Evolutionary conservation across 2,888 invertebrate genomes (phyloP), one percentile per base, ranked within the genome.

Genomic region (Acrobasis consociella): DNA sequence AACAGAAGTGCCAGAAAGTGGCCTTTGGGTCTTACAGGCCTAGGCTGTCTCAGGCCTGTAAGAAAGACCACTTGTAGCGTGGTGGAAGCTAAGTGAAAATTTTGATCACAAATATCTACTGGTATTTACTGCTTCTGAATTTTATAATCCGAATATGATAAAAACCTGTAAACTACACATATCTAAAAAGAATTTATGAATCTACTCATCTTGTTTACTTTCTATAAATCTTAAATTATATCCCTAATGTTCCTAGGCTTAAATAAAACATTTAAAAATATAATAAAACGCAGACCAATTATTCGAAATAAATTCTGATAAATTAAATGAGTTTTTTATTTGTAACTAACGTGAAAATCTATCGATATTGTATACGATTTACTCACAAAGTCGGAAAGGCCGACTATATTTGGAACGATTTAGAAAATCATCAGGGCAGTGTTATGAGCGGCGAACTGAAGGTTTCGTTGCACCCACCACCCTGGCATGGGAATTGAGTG

Each of bases 181-280:
- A 58, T 58, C 58, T 58, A 22, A 31, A 16, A 22, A 58, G 49
- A 58, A 66, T 60, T 17, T 59, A 68, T 46, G 13, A 3, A 46
- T 10, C n/a, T 16, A 15, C 37, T 31, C 13, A 22, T 5, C 9
- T 10, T 22, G 22, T 22, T 22, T 22, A 22, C 22, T 46, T 46
- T 46, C 46, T 7, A 11, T 46, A 13, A 13, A 11, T 42, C 11
- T 11, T 11, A 10, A 10, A 42, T 42, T 11, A 46, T 46, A n/a
- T 46, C 10, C n/a, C 46, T n/a, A 46, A 46, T 46, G 46, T 46
- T 46, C 42, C 46, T 46, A 46, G 46, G 46, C 46, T 46, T 46
- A 46, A 46, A n/a, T 46, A 10, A 5, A 46, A 13, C 10, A 46
- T 13, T 46, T 46, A 46, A 46, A 46, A n/a, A n/a, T 46, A 46